A percentile compares a stretch with the other conserved stretches of the same genome.
phyloP scores from a whole-genome alignment of 1,140 invertebrate species.

The Anadara kagoshimensis region DNA sequence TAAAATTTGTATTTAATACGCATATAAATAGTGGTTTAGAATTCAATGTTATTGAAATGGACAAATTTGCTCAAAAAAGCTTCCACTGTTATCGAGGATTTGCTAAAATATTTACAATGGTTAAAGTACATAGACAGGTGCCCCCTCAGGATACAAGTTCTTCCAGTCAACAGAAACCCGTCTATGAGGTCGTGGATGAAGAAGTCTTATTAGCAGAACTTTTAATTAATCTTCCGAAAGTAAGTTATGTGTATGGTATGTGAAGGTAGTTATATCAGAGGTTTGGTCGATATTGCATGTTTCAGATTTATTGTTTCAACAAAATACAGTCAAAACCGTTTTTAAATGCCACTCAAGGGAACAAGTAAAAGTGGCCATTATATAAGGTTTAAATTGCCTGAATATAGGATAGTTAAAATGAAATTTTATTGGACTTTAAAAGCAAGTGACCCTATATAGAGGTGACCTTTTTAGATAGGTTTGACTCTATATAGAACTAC shows the following conservation, averaged over 20 bases:
- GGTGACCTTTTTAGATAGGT: too few relatives aligned
- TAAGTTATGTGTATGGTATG: conserved; percentile 20
- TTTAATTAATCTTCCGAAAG: conserved; percentile 62
- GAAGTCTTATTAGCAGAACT: conserved; percentile 53
- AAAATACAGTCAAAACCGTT: too few relatives aligned
- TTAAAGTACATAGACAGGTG: conserved; percentile 23
- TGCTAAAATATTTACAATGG: conserved; percentile 53
- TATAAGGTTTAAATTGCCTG: too few relatives aligned
- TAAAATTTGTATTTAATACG: conserved; percentile 47
- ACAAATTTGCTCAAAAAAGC: conserved; percentile 64
- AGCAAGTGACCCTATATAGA: too few relatives aligned
- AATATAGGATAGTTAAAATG: too few relatives aligned
- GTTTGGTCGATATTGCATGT: too few relatives aligned
- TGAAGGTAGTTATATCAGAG: too few relatives aligned
- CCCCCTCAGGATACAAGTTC: conserved; percentile 18
- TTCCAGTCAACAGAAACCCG: conserved; percentile 12
- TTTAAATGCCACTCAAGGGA: too few relatives aligned
- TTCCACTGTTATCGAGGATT: conserved; percentile 63
- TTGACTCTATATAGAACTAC: too few relatives aligned
- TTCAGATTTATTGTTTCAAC: too few relatives aligned
- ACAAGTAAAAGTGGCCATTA: too few relatives aligned
- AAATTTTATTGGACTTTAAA: too few relatives aligned
- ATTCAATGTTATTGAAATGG: conserved; percentile 52
- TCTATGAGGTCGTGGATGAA: conserved; percentile 37
- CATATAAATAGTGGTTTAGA: conserved; percentile 40